A percentile compares a stretch with the other conserved stretches of the same genome.
These are phyloP conservation scores for Falco punctatus DNA, from an alignment of 2,113 vertebrate genomes.

Conservation along the genomic window DNA sequence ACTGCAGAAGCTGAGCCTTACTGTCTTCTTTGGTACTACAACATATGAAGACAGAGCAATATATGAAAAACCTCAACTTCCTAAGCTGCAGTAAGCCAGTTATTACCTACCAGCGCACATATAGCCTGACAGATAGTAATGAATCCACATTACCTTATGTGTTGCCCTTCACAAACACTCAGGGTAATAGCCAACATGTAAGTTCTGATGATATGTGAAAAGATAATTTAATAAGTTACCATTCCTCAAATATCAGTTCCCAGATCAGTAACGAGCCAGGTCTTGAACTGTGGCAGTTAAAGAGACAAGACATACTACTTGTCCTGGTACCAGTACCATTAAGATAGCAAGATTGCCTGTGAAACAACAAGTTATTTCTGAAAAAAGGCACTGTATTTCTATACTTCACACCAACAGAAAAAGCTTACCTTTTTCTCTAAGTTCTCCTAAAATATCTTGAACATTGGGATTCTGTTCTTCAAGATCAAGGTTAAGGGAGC, in stretches of 20 bases:
- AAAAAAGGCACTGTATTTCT: neutral
- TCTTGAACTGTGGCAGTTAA: neutral
- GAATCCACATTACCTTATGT: neutral
- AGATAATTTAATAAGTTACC: neutral
- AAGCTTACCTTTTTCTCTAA: constrained; percentile 91
- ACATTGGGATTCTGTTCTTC: constrained; percentile 99
- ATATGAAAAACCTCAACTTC: neutral
- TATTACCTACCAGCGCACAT: neutral
- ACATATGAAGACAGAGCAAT: neutral
- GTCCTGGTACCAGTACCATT: neutral
- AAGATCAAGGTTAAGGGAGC: constrained; percentile 94
- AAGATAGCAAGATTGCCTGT: neutral
- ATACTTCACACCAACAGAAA: neutral
- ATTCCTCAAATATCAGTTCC: neutral
- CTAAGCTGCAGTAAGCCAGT: neutral
- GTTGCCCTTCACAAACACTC: neutral
- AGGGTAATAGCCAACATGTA: neutral
- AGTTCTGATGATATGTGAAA: neutral
- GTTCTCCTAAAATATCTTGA: constrained; percentile 95
- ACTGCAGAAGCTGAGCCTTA: neutral
- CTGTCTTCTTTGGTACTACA: accelerated
- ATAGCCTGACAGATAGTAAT: neutral
- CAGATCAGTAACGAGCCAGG: neutral
- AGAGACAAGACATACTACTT: neutral
- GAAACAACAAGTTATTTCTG: neutral